Base-by-base conservation (phyloP, 2,113 vertebrate genomes). In the Excalfactoria chinensis region DNA sequence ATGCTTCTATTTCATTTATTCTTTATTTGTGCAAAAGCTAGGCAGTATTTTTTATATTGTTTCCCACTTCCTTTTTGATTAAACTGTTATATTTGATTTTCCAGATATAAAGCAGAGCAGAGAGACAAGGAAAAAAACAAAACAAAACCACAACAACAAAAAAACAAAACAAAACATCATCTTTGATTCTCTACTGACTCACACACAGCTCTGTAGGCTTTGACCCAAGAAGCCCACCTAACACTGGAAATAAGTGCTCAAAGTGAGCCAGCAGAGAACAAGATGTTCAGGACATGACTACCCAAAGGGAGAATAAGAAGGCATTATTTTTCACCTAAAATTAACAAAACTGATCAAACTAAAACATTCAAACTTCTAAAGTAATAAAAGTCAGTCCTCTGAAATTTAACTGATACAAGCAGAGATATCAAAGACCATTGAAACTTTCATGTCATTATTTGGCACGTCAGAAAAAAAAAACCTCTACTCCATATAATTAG, bases 1-100 rank as follows among this genome's bases (percentile, higher is more conserved):
- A 96, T 95, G 84, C 84, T 97, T 96, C 96, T 97, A 90, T 97
- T 97, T 96, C 94, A 96, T 96, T 97, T 95, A 95, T 96, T 83
- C 82, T 97, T 97, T 97, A 96, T 97, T 97, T 96, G 96, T 93
- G 76, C 71, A 96, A 96, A 97, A 97, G 80, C 96, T 95, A 96
- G 93, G 88, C 83, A 95, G 94, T 95, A 91, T 94, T 96, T 95
- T 82, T 97, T 96, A 96, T 95, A 97, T 95, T 94, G 96, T 97
- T 97, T 91, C 60, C 67, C 63, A 94, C 90, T 97, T 95, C 94
- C 71, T 92, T 98, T 97, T 96, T 97, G 96, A 97, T 97, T 97
- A 97, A 97, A 96, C 95, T 94, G 86, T 95, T 96, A 88, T 86
- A 97, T 97, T 98, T 97, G 94, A 97, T 97, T 97, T 97, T 96